Evolutionary conservation across 1,140 invertebrate genomes (phyloP), one percentile per base, ranked within the genome.

Genomic region (Drosophila aff.): DNA sequence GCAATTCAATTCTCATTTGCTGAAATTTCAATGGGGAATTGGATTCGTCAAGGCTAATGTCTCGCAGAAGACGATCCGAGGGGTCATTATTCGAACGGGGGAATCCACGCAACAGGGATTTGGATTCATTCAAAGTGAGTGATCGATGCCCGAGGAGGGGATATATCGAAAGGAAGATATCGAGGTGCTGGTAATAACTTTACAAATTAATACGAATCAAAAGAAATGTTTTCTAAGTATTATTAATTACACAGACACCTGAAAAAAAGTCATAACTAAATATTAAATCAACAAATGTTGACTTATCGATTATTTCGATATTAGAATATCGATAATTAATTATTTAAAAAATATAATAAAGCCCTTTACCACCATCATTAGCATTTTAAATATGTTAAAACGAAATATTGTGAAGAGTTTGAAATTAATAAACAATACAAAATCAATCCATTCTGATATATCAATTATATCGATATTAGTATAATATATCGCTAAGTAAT

Each of bases 1-100:
- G 55, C 62, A 65, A 65, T 65, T 41, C 55, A 61, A 65, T 65
- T 65, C 62, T 23, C 62, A 33, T 65, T 65, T 43, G 38, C 26
- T 33, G 57, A 28, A 62, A 62, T 65, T 65, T 62, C 63, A 41
- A 63, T 62, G 28, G 63, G 64, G 55, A 11, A 43, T 38, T 38
- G 68, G 57, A 60, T 81, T 76, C 28, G 52, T 18, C 3, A 31
- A 15, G 44, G 36, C 33, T 28, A 47, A 36, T 21, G 52, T 36
- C 46, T 40, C 9, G 36, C n/a, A 28, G 36, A 41, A 50, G 38
- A 16, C 53, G 23, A 49, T 60, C 36, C 36, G 31, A 10, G 33
- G 40, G 49, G 18, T 9, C 38, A 53, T 23, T 58, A 43, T n/a
- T 41, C 60, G 23, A n/a, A 47, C 9, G 47, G 33, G 16, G 15